These are phyloP conservation scores for Drosophila basisetae DNA, from an alignment of 2,888 invertebrate species.

Conservation along the genomic window DNA sequence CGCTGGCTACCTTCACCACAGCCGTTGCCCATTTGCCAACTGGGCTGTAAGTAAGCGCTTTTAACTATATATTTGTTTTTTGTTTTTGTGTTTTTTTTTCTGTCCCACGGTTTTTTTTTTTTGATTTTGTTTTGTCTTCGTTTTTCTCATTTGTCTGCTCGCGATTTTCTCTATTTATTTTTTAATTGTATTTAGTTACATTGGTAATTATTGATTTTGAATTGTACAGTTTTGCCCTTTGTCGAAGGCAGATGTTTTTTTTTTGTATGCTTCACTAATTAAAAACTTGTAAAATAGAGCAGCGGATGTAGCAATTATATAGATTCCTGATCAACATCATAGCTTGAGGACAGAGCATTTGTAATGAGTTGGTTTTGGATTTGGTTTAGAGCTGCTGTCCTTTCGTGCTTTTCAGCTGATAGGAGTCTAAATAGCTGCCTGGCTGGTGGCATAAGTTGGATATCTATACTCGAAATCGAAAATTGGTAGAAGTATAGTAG, in stretches of 20 bases:
- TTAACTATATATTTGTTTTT: conserved; percentile 48
- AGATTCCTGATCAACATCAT: not conserved
- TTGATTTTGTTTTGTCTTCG: conserved; percentile 32
- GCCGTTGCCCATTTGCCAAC: conserved; percentile 73
- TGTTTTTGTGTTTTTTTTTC: conserved; percentile 37
- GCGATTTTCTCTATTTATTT: conserved; percentile 51
- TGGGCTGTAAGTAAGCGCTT: conserved; percentile 79
- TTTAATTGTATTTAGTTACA: conserved; percentile 77
- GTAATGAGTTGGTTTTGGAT: not conserved
- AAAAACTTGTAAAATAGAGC: not conserved
- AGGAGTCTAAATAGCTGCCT: not conserved
- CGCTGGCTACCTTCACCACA: conserved; percentile 4
- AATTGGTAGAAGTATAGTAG: not conserved
- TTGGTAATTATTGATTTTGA: conserved; percentile 74
- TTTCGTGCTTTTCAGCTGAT: not conserved
- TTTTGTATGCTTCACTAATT: conserved; percentile 2
- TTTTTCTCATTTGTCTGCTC: conserved; percentile 65
- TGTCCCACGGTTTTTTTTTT: conserved; percentile 28
- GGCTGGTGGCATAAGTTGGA: not conserved
- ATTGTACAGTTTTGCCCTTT: conserved; percentile 4
- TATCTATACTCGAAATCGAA: not conserved
- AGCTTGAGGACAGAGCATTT: not conserved
- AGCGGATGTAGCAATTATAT: not conserved
- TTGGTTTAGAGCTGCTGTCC: too few species aligned
- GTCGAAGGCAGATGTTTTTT: not conserved